phyloP scores from a whole-genome alignment of 2,797 vertebrate species.

The Kryptopterus vitreolus region DNA sequence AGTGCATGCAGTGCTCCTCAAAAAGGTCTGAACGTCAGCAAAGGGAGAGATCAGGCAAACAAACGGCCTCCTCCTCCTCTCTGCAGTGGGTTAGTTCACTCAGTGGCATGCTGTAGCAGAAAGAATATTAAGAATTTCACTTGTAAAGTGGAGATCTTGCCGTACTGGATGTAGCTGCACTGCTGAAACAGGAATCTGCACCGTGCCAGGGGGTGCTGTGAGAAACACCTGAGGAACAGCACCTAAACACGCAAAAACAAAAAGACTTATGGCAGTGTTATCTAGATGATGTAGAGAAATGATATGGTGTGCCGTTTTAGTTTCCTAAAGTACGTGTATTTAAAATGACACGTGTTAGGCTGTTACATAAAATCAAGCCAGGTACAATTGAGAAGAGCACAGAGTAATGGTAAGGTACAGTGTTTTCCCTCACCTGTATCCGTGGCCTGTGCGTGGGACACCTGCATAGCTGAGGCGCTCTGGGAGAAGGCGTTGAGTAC shows the following conservation, averaged over 20 bases:
- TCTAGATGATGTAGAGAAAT: not conserved
- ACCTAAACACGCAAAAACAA: constrained; percentile 52
- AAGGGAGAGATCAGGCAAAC: constrained; percentile 34
- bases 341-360: not conserved
- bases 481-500: constrained; percentile 98
- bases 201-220: constrained; percentile 90
- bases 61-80: constrained; percentile 54
- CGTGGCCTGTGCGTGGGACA: constrained; percentile 88
- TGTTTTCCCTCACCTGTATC: constrained; percentile 81
- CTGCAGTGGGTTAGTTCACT: constrained; percentile 69
- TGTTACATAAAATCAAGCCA: not conserved
- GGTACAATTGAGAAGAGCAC: not conserved
- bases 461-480: constrained; percentile 90
- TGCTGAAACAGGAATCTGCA: constrained; percentile 95
- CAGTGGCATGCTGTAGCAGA: constrained; percentile 72
- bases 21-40: constrained; percentile 21
- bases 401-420: not conserved
- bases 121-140: constrained; percentile 74
- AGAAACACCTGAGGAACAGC: constrained; percentile 92
- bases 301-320: not conserved
- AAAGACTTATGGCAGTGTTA: not conserved
- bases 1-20: constrained; percentile 59
- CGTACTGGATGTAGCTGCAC: constrained; percentile 98
- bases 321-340: too few relatives aligned
- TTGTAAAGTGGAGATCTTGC: constrained; percentile 83